Evolutionary conservation across 2,888 invertebrate genomes (phyloP), one percentile per base, ranked within the genome.

Genomic region (Elysia crispata): DNA sequence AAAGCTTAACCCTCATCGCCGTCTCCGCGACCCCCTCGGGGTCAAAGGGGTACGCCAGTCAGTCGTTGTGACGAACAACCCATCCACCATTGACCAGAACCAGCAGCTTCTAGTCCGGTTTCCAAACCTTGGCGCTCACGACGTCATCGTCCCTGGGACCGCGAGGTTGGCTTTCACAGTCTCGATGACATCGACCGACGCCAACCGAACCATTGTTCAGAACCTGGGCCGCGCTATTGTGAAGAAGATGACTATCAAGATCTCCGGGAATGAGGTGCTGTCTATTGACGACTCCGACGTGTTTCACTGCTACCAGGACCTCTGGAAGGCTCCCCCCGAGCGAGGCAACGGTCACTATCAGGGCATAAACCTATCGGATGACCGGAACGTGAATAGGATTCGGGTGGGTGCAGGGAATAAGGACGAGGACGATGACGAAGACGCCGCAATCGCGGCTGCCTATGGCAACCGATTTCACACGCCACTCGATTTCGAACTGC

Each of bases 211-310:
- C n/a, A 33, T 57, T 1, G 57, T 74, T 0, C 30, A 57, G n/a
- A 74, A 74, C 60, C 57, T 74, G 1, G 74, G 31, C 8, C 60
- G 74, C 20, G 60, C 31, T 18, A 28, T 74, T 28, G 31, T 74
- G n/a, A 74, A 74, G 20, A 57, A 74, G 30, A 57, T 23, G 3
- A 23, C 8, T 8, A 74, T 74, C 25, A 57, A 20, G 50, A 31
- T 74, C 57, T n/a, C 6, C 15, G 31, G 74, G 0, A 57, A 20
- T 5, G 60, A 74, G 31, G 23, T 74, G 0, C 5, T 31, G 8
- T 31, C 31, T 11, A 20, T 74, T 33, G 60, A 60, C 5, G 74
- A 74, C 60, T 33, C 31, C n/a, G 60, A 31, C 60, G 31, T 74
- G 74, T 31, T 33, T 33, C 33, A n/a, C n/a, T n/a, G n/a, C n/a